phyloP scores from a whole-genome alignment of 1,140 invertebrate species.

The Hyles euphorbiae region DNA sequence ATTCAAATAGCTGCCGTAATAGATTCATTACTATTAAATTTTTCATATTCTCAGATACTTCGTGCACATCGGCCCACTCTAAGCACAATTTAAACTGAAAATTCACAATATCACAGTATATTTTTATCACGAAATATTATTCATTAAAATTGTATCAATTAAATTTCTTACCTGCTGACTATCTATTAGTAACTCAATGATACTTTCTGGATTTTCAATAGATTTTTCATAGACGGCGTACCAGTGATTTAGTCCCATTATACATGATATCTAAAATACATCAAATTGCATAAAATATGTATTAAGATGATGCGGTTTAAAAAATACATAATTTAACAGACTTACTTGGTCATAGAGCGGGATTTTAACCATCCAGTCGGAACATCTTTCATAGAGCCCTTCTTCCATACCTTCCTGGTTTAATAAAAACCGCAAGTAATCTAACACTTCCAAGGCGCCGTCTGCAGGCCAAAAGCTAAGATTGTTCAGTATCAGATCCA shows the following conservation, averaged over 20 bases:
- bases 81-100: slow-evolving; percentile 78
- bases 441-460: slow-evolving; percentile 61
- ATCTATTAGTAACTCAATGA: slow-evolving; percentile 62
- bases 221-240: slow-evolving; percentile 56
- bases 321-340: not conserved
- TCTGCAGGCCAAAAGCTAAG: slow-evolving; percentile 62
- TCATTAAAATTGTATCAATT: slow-evolving; percentile 4
- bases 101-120: slow-evolving; percentile 16
- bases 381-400: slow-evolving; percentile 56
- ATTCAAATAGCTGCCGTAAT: slow-evolving; percentile 61
- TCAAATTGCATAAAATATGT: not conserved
- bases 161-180: slow-evolving; percentile 52
- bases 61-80: slow-evolving; percentile 77
- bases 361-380: slow-evolving; percentile 64
- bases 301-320: no score
- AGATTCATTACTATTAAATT: slow-evolving; percentile 61
- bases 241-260: slow-evolving; percentile 57
- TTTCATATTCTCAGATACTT: slow-evolving; percentile 67
- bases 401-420: slow-evolving; percentile 47
- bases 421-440: slow-evolving; percentile 59
- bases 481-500: slow-evolving; percentile 60
- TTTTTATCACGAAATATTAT: no score
- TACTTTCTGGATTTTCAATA: slow-evolving; percentile 52
- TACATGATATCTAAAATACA: slow-evolving; percentile 46
- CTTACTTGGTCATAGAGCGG: slow-evolving; percentile 69